phyloP scores from a whole-genome alignment of 2,113 vertebrate species.

The Salminus brasiliensis region DNA sequence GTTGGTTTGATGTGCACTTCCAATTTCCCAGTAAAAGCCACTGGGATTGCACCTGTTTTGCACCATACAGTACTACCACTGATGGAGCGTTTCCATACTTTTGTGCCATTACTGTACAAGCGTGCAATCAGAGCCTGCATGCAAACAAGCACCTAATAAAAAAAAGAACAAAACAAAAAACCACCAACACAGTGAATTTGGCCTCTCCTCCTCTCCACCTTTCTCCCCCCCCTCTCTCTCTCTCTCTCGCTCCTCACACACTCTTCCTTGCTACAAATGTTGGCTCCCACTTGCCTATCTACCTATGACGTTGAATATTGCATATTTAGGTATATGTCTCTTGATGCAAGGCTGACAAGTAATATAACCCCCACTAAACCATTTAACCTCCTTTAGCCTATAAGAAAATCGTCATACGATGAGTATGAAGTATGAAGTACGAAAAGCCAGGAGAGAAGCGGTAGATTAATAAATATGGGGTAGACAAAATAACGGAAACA shows the following conservation, averaged over 20 bases:
- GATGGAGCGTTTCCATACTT: not conserved
- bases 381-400: not conserved
- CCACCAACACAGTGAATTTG: constrained; percentile 8
- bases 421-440: not conserved
- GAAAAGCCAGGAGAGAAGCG: not conserved
- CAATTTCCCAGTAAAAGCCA: too few relatives aligned
- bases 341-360: not conserved
- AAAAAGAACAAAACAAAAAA: not conserved
- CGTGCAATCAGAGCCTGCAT: constrained; percentile 11
- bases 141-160: constrained; percentile 11
- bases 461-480: not conserved
- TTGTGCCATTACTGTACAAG: not conserved
- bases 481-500: constrained; percentile 13
- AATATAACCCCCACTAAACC: not conserved
- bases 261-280: constrained; percentile 20
- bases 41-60: too few relatives aligned
- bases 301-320: not conserved
- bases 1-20: too few relatives aligned
- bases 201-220: not conserved
- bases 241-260: constrained; percentile 6
- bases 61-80: too few relatives aligned
- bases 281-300: constrained; percentile 38
- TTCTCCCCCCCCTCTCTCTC: not conserved
- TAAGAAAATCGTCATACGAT: not conserved
- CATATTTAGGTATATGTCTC: not conserved